Evolutionary conservation across 2,888 invertebrate species (phyloP).

Genomic region (Dryocosmus kuriphilus): DNA sequence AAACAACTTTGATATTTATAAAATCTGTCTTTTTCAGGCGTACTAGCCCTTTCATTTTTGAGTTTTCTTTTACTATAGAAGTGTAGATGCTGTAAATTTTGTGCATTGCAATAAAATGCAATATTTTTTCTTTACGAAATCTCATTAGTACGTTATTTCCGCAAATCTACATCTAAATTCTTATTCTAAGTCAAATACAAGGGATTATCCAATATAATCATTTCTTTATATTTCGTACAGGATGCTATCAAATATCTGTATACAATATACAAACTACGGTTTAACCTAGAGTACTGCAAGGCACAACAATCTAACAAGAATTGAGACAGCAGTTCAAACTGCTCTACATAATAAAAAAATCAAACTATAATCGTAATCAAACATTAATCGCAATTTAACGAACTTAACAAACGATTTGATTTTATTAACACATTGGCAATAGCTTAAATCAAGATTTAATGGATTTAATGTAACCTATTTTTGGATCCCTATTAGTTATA

Average conservation of each 20-base stretch:
- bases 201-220: slow-evolving; percentile 29
- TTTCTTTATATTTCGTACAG: slow-evolving; percentile 27
- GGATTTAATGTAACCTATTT: background rate
- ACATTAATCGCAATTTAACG: too few relatives aligned
- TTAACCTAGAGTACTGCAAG: slow-evolving; percentile 33
- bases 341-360: slow-evolving; percentile 8
- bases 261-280: slow-evolving; percentile 26
- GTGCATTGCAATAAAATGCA: background rate
- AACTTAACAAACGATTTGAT: background rate
- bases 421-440: slow-evolving; percentile 5
- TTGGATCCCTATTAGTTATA: background rate
- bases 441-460: background rate
- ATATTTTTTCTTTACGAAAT: slow-evolving; percentile 7
- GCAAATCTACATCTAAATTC: too few relatives aligned
- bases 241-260: slow-evolving; percentile 27
- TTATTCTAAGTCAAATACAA: background rate
- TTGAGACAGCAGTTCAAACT: slow-evolving; percentile 6
- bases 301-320: slow-evolving; percentile 39
- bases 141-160: background rate
- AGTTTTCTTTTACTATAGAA: background rate
- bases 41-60: background rate
- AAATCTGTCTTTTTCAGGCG: background rate
- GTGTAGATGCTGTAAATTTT: slow-evolving; percentile 8
- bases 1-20: background rate
- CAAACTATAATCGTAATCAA: background rate